Conservation (phyloP, 2,797 vertebrate species). For the Gymnothorax javanicus region DNA sequence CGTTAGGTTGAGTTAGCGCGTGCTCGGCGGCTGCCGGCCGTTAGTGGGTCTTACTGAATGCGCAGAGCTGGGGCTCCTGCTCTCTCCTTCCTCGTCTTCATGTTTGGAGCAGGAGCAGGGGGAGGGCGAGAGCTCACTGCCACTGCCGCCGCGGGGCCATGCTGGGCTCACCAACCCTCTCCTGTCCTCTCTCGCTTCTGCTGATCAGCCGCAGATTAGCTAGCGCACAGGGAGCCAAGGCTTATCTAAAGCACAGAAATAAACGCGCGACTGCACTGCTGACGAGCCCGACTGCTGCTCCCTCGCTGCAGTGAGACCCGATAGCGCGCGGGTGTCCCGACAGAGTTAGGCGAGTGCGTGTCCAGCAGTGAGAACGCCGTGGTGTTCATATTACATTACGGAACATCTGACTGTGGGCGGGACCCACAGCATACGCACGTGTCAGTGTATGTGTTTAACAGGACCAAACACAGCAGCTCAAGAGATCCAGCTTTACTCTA, state of each 20-base stretch:
- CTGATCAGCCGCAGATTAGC: background rate
- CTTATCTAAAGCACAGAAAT: background rate
- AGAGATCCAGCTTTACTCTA: background rate
- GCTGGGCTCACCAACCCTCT: background rate
- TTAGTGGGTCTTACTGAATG: constrained; percentile 83
- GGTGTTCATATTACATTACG: background rate
- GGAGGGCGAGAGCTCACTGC: constrained; percentile 47
- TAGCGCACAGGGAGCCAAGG: constrained; percentile 4
- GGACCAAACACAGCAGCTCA: background rate
- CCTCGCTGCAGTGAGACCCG: background rate
- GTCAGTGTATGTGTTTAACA: background rate
- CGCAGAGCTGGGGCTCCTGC: constrained; percentile 81
- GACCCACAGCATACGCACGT: background rate
- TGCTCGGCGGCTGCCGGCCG: background rate
- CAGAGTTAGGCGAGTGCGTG: background rate
- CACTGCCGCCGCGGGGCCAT: constrained; percentile 28
- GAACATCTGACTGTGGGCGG: background rate
- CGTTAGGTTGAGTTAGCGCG: background rate
- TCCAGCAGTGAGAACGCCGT: background rate
- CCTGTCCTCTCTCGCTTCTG: too few species aligned
- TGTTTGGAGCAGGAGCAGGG: constrained; percentile 59
- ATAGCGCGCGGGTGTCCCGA: too few species aligned
- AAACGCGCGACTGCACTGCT: background rate
- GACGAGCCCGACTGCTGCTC: too few species aligned
- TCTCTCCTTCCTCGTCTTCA: constrained; percentile 83